A percentile compares a stretch with the other conserved stretches of the same genome.
Conservation (phyloP, 2,113 vertebrate species). For the Uropsilus gracilis region DNA sequence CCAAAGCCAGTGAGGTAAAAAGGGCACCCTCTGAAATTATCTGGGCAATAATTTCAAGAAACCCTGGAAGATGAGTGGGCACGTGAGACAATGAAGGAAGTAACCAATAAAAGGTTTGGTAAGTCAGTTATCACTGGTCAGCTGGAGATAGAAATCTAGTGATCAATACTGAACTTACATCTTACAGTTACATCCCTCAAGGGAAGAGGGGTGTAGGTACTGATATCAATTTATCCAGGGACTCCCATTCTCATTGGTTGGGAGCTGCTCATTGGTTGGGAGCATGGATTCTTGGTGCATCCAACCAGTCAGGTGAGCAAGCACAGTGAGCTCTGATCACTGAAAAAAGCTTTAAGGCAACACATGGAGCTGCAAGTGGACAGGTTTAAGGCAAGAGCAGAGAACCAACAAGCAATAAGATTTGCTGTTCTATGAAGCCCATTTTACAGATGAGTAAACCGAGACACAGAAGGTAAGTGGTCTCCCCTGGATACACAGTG, state of each 20-base stretch:
- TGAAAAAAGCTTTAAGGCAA: neutral
- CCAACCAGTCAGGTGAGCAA: neutral
- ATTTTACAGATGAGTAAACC: neutral
- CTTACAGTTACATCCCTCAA: neutral
- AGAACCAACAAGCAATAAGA: neutral
- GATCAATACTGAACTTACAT: neutral
- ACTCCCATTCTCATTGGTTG: neutral
- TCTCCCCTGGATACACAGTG: neutral
- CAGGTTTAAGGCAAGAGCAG: neutral
- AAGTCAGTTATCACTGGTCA: neutral
- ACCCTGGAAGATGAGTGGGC: neutral
- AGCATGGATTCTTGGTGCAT: neutral
- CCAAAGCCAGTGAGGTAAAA: neutral
- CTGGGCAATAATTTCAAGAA: neutral
- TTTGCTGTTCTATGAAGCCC: neutral
- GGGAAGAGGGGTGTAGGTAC: neutral
- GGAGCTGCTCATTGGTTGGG: neutral
- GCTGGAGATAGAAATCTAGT: neutral
- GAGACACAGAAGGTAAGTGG: neutral
- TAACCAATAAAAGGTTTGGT: neutral
- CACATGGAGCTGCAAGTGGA: neutral
- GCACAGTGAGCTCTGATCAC: neutral
- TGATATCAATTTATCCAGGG: neutral
- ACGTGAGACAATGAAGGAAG: neutral
- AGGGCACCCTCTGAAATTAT: too few relatives aligned